These are phyloP conservation scores for Epizoanthus rinbou DNA, from an alignment of 92 coral and sea anemone genomes.

Conservation along the genomic window DNA sequence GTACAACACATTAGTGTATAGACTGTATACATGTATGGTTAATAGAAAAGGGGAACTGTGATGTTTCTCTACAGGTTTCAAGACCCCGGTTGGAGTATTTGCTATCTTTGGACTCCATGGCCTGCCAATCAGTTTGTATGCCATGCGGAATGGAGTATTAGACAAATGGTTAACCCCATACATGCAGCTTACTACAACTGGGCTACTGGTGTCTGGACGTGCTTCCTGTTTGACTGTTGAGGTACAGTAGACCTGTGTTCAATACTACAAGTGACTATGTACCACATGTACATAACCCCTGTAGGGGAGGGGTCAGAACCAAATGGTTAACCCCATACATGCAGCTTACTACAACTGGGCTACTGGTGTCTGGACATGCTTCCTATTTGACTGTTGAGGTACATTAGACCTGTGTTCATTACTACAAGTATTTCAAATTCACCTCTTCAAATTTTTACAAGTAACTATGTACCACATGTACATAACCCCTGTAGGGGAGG, in stretches of 20 bases:
- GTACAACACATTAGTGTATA: too few species aligned
- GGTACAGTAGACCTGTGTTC: constrained; percentile 47
- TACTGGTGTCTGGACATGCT: constrained; percentile 67
- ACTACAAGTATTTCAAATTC: too few species aligned
- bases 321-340: constrained; percentile 50
- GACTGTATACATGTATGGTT: neutral
- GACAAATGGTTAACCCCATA: constrained; percentile 47
- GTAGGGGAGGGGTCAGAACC: too few species aligned
- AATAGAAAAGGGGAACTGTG: neutral
- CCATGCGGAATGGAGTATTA: constrained; percentile 48
- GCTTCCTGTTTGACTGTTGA: constrained; percentile 75
- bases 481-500: too few species aligned
- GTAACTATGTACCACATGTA: too few species aligned
- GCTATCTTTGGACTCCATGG: constrained; percentile 79
- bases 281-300: too few species aligned
- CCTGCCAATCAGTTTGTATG: constrained; percentile 87
- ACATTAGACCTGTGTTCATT: neutral
- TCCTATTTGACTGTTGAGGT: constrained; percentile 84
- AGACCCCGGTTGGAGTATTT: constrained; percentile 79
- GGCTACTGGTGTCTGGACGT: constrained; percentile 67
- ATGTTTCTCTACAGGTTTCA: constrained; percentile 62
- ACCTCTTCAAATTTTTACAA: too few species aligned
- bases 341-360: constrained; percentile 59
- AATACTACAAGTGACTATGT: too few species aligned
- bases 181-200: constrained; percentile 59